These are phyloP conservation scores for Empidonax alnorum DNA, from an alignment of 2,113 vertebrate species.

Conservation along the genomic window DNA sequence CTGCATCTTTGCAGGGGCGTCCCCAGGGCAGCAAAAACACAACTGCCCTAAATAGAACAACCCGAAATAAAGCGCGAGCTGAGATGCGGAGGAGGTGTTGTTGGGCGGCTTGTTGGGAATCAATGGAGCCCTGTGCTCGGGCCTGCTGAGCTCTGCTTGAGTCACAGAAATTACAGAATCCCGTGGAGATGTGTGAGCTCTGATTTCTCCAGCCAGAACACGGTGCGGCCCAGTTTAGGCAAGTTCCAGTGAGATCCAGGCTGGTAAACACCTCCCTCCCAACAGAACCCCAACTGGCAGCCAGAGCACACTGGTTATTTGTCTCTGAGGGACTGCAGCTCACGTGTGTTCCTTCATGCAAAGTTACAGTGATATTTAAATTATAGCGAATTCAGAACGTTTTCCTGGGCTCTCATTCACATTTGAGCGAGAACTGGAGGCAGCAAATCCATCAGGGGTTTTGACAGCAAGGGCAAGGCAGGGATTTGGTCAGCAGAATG, in stretches of 20 bases:
- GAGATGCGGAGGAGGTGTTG: neutral
- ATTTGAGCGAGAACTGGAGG: neutral
- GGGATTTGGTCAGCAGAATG: neutral
- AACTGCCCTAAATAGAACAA: neutral
- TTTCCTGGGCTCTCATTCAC: neutral
- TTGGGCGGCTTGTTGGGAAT: neutral
- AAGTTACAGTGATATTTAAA: neutral
- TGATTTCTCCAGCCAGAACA: neutral
- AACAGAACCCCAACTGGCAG: neutral
- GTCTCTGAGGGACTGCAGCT: neutral
- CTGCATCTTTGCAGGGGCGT: neutral
- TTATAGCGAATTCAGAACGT: neutral
- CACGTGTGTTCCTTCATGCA: neutral
- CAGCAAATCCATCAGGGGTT: neutral
- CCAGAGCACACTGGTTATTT: neutral
- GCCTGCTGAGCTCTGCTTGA: neutral
- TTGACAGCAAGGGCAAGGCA: neutral
- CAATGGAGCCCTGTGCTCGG: neutral
- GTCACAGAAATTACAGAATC: neutral
- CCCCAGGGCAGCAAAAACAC: neutral
- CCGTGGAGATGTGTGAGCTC: neutral
- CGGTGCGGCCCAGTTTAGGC: neutral
- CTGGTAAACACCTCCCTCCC: neutral
- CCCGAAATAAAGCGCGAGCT: neutral
- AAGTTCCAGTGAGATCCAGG: neutral